Evolutionary conservation across 1,140 invertebrate species (phyloP).

Genomic region (Apocrypta bakeri): DNA sequence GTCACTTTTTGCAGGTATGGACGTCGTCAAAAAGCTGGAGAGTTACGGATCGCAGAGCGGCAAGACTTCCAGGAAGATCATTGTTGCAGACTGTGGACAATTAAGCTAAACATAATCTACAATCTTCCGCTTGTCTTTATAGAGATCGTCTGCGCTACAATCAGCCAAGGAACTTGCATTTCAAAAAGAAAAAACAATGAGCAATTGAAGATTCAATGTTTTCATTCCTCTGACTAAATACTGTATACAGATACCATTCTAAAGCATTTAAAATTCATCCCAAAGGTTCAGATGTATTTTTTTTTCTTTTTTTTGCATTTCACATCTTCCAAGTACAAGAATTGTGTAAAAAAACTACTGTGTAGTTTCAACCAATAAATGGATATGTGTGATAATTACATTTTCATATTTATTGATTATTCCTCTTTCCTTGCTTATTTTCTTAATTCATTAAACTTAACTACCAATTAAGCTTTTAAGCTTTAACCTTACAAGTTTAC

Average conservation of each 20-base stretch:
- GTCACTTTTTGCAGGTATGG: constrained; percentile 78
- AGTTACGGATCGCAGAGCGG: constrained; percentile 86
- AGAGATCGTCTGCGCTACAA: constrained; percentile 18
- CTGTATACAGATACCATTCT: constrained; percentile 37
- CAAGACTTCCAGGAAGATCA: constrained; percentile 87
- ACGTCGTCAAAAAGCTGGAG: constrained; percentile 88
- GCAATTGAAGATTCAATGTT: constrained; percentile 28
- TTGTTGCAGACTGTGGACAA: constrained; percentile 88
- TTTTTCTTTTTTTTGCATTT: constrained; percentile 48
- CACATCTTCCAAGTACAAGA: constrained; percentile 46
- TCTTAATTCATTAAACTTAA: background rate
- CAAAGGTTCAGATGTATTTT: constrained; percentile 28
- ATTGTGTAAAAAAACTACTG: constrained; percentile 48
- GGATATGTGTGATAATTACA: constrained; percentile 42
- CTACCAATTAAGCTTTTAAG: too few relatives aligned
- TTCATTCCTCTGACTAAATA: constrained; percentile 22
- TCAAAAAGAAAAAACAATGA: constrained; percentile 29
- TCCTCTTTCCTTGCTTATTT: background rate
- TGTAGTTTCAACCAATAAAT: constrained; percentile 53
- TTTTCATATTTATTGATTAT: background rate
- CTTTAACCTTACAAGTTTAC: too few relatives aligned
- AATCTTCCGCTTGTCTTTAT: constrained; percentile 11
- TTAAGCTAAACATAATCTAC: constrained; percentile 67
- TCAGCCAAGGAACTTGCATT: background rate
- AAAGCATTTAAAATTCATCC: constrained; percentile 42